Conservation (phyloP, 2,113 vertebrate genomes). For the Phaethornis superciliosus region DNA sequence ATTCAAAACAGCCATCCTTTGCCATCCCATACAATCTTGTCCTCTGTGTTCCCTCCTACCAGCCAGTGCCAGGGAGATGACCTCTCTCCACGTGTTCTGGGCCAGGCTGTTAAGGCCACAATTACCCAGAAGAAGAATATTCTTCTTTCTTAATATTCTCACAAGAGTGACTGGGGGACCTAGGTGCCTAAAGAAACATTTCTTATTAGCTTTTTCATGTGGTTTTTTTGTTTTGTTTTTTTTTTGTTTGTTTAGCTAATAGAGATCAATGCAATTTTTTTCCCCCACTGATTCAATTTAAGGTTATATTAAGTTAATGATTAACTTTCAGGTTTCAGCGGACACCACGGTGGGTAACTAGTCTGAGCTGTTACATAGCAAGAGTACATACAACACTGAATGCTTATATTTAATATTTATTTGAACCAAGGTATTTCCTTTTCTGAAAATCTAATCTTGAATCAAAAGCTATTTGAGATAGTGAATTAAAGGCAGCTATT, state of each 20-base stretch:
- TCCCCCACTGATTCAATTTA: background rate
- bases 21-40: background rate
- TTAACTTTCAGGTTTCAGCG: constrained; percentile 33
- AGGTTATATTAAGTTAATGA: constrained; percentile 9
- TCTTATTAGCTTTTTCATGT: background rate
- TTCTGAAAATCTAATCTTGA: constrained; percentile 51
- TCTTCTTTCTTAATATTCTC: background rate
- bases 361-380: background rate
- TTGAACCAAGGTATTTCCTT: constrained; percentile 19
- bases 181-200: background rate
- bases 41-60: background rate
- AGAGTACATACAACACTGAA: constrained; percentile 4
- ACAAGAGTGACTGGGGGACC: background rate
- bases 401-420: constrained; percentile 13
- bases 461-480: constrained; percentile 53
- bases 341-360: background rate
- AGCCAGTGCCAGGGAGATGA: background rate
- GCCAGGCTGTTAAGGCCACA: background rate
- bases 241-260: background rate
- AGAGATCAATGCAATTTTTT: background rate
- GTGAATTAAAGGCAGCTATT: constrained; percentile 41
- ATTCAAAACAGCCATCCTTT: background rate
- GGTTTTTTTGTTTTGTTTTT: background rate
- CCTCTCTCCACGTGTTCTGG: background rate
- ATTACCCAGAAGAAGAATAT: background rate